These are phyloP conservation scores for Drosophila albomicans DNA, from an alignment of 1,140 invertebrate genomes.

Conservation along the genomic window DNA sequence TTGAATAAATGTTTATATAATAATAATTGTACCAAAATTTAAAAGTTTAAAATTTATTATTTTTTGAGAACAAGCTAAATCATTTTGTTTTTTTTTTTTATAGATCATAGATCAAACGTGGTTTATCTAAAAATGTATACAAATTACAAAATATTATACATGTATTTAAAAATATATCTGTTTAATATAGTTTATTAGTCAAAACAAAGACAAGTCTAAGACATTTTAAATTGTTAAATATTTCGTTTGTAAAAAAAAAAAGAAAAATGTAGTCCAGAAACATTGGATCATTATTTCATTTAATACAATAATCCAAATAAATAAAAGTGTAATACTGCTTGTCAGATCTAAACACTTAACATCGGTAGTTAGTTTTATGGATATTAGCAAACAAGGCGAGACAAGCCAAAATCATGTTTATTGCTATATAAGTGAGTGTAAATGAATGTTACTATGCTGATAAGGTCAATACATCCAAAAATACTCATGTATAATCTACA, in stretches of 20 bases:
- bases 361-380: not conserved
- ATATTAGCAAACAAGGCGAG: not conserved
- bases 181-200: not conserved
- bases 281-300: not conserved
- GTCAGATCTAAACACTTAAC: not conserved
- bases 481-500: conserved; percentile 1
- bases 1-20: too few species aligned
- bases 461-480: conserved; percentile 6
- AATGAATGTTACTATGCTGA: not conserved
- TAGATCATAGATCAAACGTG: too few species aligned
- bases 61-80: too few species aligned
- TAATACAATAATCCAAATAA: not conserved
- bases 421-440: conserved; percentile 8
- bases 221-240: conserved; percentile 8
- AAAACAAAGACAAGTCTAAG: conserved; percentile 2
- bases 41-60: too few species aligned
- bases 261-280: not conserved
- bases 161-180: conserved; percentile 8
- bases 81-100: too few species aligned
- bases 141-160: conserved; percentile 4
- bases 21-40: too few species aligned
- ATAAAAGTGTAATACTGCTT: not conserved
- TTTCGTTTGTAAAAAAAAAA: not conserved
- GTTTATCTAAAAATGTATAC: not conserved
- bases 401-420: conserved; percentile 4